These are phyloP conservation scores for Muscicapa striata DNA, from an alignment of 2,797 vertebrate species.

Conservation along the genomic window DNA sequence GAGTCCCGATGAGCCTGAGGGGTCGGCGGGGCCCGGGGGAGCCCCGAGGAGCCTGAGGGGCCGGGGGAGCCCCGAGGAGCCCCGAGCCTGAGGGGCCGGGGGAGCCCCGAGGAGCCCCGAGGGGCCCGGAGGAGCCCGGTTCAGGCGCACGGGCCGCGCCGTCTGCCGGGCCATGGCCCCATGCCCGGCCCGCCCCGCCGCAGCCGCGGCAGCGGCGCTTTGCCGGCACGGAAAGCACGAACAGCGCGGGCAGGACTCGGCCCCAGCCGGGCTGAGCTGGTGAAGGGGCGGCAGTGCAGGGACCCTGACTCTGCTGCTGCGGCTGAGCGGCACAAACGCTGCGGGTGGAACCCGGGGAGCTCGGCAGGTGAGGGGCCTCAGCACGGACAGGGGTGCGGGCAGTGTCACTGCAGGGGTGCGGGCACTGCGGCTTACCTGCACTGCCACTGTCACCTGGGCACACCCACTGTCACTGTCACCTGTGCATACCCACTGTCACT, in stretches of 20 bases:
- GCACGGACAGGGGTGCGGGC: not conserved
- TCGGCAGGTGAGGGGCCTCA: not conserved
- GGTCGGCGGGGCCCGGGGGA: too few species aligned
- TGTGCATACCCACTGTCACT: not conserved
- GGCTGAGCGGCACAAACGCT: fast-evolving
- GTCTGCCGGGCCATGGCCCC: not conserved
- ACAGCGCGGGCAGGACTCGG: fast-evolving
- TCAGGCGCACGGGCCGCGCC: not conserved
- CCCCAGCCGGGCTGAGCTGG: not conserved
- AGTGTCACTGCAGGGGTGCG: not conserved
- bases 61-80: too few species aligned
- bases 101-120: fast-evolving
- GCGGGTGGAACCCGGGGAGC: fast-evolving
- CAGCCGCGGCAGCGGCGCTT: not conserved
- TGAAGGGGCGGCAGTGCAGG: fast-evolving
- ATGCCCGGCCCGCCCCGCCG: too few species aligned
- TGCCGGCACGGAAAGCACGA: too few species aligned
- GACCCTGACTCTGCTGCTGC: not conserved
- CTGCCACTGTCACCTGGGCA: not conserved
- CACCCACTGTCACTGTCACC: not conserved
- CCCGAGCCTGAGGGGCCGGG: too few species aligned
- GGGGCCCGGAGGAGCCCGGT: too few species aligned
- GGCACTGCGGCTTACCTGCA: not conserved
- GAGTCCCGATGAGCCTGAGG: too few species aligned
- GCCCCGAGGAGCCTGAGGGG: too few species aligned